Evolutionary conservation across 2,888 invertebrate species (phyloP).

Genomic region (Leptinotarsa peninsularis): DNA sequence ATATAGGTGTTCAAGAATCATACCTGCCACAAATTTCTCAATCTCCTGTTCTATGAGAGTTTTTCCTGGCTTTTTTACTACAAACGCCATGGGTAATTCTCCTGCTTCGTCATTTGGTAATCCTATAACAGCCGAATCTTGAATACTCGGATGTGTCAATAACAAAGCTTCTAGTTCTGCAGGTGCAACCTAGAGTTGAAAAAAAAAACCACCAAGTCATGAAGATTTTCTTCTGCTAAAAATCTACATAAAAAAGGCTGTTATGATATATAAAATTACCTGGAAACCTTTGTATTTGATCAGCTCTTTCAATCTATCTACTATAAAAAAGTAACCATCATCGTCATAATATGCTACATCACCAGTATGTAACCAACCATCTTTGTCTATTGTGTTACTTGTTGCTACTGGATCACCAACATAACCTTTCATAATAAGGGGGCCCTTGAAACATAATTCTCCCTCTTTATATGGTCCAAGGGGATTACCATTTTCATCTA

Average conservation of each 20-base stretch:
- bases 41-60: constrained; percentile 66
- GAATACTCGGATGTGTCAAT: constrained; percentile 77
- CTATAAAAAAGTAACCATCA: constrained; percentile 84
- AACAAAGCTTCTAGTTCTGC: constrained; percentile 88
- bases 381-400: constrained; percentile 74
- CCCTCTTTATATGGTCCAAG: constrained; percentile 78
- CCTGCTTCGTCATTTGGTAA: constrained; percentile 79
- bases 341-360: constrained; percentile 88
- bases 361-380: constrained; percentile 85
- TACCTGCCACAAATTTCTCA: constrained; percentile 67
- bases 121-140: constrained; percentile 87
- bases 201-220: neutral
- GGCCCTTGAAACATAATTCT: constrained; percentile 87
- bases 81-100: constrained; percentile 82
- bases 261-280: constrained; percentile 65
- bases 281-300: constrained; percentile 93
- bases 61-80: constrained; percentile 73
- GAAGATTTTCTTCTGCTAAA: too few relatives aligned
- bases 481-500: constrained; percentile 74
- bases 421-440: constrained; percentile 80
- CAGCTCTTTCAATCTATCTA: constrained; percentile 90
- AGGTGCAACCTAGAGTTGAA: constrained; percentile 76
- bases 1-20: neutral
- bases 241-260: too few relatives aligned
- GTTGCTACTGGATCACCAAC: constrained; percentile 79